Evolutionary conservation across 2,113 vertebrate species (phyloP).

Genomic region (Taxidea taxus): DNA sequence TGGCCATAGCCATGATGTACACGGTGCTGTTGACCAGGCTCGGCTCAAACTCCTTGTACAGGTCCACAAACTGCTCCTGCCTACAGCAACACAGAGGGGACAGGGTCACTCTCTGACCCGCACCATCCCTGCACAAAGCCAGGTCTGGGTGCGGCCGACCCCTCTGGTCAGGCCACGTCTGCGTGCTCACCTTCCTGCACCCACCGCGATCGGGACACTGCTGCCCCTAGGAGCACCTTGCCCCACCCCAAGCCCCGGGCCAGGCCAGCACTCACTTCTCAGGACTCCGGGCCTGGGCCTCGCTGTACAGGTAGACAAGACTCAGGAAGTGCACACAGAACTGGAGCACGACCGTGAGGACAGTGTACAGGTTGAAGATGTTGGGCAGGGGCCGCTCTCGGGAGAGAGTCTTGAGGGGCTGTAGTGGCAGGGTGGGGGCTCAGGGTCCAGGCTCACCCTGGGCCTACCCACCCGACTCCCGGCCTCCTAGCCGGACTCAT

Average conservation of each 20-base stretch:
- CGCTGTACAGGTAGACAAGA: slow-evolving; percentile 92
- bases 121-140: fast-evolving
- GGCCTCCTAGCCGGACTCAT: background rate
- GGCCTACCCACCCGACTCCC: background rate
- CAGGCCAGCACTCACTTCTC: slow-evolving; percentile 83
- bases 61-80: slow-evolving; percentile 91
- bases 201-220: too few relatives aligned
- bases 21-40: slow-evolving; percentile 97
- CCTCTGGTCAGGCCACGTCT: fast-evolving
- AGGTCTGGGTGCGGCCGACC: background rate
- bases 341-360: slow-evolving; percentile 95
- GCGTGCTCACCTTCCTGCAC: background rate
- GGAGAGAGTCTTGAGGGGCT: slow-evolving; percentile 96
- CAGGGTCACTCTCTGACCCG: background rate
- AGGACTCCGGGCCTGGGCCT: slow-evolving; percentile 90
- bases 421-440: background rate
- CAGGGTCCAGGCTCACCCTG: background rate
- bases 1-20: slow-evolving; percentile 99
- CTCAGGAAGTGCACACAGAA: slow-evolving; percentile 96
- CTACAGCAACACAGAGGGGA: slow-evolving; percentile 67
- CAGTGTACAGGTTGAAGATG: slow-evolving; percentile 97
- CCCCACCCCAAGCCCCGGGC: background rate
- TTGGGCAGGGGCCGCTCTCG: slow-evolving; percentile 95
- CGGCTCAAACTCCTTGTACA: slow-evolving; percentile 97
- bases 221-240: background rate